Evolutionary conservation across 2,797 vertebrate genomes (phyloP).

Genomic region (Ceyx erithaca): DNA sequence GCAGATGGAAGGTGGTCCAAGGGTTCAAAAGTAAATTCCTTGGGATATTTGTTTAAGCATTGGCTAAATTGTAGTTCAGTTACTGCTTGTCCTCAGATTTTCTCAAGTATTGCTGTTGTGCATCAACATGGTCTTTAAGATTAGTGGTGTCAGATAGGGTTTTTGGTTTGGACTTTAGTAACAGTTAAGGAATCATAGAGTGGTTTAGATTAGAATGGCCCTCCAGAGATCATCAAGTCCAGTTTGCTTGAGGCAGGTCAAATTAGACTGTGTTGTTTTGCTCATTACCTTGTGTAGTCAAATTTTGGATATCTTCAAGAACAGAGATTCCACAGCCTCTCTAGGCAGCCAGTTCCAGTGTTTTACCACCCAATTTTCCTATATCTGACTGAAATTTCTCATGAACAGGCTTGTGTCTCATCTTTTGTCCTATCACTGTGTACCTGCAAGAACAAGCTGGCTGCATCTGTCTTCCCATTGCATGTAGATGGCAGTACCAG

Average conservation of each 20-base stretch:
- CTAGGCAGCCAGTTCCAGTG: not conserved
- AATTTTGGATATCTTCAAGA: not conserved
- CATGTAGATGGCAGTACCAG: not conserved
- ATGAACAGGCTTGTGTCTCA: fast-evolving
- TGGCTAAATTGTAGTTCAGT: not conserved
- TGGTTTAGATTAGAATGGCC: not conserved
- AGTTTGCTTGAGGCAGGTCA: not conserved
- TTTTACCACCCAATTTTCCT: not conserved
- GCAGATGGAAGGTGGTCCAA: not conserved
- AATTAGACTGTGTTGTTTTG: not conserved
- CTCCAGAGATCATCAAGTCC: not conserved
- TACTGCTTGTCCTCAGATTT: not conserved
- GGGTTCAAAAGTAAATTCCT: not conserved
- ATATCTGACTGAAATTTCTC: not conserved
- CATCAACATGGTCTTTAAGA: not conserved
- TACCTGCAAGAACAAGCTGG: not conserved
- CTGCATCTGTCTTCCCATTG: not conserved
- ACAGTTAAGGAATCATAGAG: not conserved
- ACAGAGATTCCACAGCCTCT: not conserved
- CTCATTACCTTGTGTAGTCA: not conserved
- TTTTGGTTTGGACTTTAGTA: not conserved
- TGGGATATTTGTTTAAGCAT: not conserved
- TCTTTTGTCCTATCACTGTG: not conserved
- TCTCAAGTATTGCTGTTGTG: not conserved
- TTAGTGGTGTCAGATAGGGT: not conserved